These are phyloP conservation scores for Parnassius glacialis DNA, from an alignment of 2,888 invertebrate genomes.

Conservation along the genomic window DNA sequence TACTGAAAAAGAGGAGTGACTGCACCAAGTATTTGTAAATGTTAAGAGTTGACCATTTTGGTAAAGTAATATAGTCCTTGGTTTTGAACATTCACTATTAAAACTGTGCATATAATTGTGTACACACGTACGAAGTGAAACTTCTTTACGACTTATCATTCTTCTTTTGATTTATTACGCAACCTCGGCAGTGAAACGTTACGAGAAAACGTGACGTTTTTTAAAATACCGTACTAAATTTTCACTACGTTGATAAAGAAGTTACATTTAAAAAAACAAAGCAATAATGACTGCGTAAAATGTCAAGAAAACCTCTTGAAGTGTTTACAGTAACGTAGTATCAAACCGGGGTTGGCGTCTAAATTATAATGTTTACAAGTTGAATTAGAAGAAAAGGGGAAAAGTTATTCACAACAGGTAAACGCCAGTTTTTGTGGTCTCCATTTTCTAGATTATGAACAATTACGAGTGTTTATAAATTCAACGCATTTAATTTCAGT, in stretches of 20 bases:
- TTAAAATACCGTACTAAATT: too few relatives aligned
- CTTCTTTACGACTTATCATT: too few relatives aligned
- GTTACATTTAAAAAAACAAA: not conserved
- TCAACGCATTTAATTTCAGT: constrained; percentile 6
- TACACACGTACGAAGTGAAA: too few relatives aligned
- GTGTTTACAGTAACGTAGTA: not conserved
- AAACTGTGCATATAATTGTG: too few relatives aligned
- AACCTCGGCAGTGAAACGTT: too few relatives aligned
- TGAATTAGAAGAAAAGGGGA: constrained; percentile 10
- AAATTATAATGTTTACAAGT: constrained; percentile 12
- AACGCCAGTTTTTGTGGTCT: constrained; percentile 13
- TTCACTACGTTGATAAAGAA: not conserved
- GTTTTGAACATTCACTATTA: too few relatives aligned
- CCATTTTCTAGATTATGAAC: constrained; percentile 9
- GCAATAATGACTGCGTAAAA: not conserved
- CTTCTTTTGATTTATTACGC: too few relatives aligned
- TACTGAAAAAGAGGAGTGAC: too few relatives aligned
- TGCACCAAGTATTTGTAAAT: too few relatives aligned
- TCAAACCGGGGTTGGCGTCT: not conserved
- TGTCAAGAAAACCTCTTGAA: not conserved
- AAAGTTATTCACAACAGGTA: constrained; percentile 14
- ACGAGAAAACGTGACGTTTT: too few relatives aligned
- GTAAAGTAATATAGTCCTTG: too few relatives aligned
- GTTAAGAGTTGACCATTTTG: too few relatives aligned
- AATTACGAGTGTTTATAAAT: constrained; percentile 11